A percentile compares a stretch with the other conserved stretches of the same genome.
Conservation (phyloP, 2,797 vertebrate species). For the Anas flavirostris region DNA sequence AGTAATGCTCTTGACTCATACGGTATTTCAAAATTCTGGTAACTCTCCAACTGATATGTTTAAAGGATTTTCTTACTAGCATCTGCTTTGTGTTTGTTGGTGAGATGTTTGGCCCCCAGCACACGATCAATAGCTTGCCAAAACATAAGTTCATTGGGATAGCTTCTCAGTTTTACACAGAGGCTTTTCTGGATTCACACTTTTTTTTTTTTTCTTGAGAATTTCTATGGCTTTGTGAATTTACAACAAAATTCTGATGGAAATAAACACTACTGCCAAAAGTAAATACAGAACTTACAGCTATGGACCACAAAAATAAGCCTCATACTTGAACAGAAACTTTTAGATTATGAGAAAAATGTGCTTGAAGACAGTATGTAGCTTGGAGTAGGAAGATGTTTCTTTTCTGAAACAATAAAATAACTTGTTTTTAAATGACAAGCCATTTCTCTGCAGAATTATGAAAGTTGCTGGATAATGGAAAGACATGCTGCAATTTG, state of each 20-base stretch:
- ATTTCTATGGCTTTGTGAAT: background rate
- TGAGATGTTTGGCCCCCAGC: background rate
- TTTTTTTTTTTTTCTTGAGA: background rate
- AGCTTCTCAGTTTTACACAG: background rate
- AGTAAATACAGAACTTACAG: background rate
- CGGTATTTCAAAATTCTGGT: background rate
- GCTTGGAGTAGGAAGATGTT: background rate
- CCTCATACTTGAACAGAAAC: background rate
- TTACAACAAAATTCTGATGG: conserved; percentile 1
- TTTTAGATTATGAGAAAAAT: background rate
- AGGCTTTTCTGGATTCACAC: background rate
- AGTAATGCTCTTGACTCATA: background rate
- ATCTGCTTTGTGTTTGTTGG: background rate
- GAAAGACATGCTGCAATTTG: background rate
- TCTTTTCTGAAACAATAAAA: background rate
- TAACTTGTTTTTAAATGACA: background rate
- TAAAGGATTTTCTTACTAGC: background rate
- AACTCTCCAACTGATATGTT: background rate
- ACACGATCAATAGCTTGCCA: background rate
- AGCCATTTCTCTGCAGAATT: background rate
- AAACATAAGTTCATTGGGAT: background rate
- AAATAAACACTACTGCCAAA: background rate
- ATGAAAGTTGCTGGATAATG: background rate
- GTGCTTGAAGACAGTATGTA: background rate
- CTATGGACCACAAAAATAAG: background rate